These are phyloP conservation scores for Xiphorhynchus elegans DNA, from an alignment of 2,113 vertebrate species.

Conservation along the genomic window DNA sequence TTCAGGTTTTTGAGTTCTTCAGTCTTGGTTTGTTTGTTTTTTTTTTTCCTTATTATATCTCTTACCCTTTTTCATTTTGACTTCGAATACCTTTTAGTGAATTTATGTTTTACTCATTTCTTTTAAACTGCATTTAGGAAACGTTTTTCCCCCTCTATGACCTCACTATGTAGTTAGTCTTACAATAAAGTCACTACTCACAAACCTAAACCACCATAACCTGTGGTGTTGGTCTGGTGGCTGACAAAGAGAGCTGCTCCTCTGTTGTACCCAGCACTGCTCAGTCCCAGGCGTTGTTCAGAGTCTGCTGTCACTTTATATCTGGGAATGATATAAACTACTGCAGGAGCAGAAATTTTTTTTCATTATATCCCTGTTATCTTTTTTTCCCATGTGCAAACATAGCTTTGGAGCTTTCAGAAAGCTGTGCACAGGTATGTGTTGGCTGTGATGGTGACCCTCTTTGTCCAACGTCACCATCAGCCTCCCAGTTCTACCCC, in stretches of 20 bases:
- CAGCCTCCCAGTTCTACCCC: not conserved
- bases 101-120: not conserved
- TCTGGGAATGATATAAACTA: not conserved
- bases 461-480: not conserved
- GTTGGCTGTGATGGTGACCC: rapidly evolving
- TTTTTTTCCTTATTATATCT: not conserved
- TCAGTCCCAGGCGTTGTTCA: not conserved
- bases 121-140: not conserved
- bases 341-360: not conserved
- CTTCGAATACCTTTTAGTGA: not conserved
- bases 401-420: not conserved
- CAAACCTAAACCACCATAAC: not conserved
- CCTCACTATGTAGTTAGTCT: not conserved
- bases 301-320: rapidly evolving
- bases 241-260: not conserved
- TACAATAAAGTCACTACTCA: not conserved
- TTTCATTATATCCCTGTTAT: not conserved
- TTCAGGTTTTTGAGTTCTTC: not conserved
- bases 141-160: rapidly evolving
- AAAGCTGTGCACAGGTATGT: rapidly evolving
- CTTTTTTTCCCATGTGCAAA: not conserved
- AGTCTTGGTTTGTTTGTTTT: not conserved
- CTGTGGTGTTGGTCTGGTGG: not conserved
- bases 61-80: not conserved
- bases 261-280: rapidly evolving